phyloP scores from a whole-genome alignment of 2,888 invertebrate genomes.

The Brachycybe producta region DNA sequence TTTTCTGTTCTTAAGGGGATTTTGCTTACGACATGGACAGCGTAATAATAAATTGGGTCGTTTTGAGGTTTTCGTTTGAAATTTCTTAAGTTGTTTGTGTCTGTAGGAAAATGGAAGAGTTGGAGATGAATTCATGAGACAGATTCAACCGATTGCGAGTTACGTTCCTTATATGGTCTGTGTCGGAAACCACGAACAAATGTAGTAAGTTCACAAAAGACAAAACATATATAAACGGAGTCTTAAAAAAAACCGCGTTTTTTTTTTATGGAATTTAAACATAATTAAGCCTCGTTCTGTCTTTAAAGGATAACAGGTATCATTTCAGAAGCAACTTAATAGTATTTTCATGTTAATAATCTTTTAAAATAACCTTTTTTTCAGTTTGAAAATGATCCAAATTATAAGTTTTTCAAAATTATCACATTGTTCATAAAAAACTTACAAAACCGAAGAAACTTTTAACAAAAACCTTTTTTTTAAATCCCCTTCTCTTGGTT shows the following conservation, averaged over 20 bases:
- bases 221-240: too few relatives aligned
- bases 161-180: conserved; percentile 46
- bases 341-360: too few relatives aligned
- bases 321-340: not conserved
- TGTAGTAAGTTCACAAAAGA: conserved; percentile 57
- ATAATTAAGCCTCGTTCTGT: too few relatives aligned
- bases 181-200: conserved; percentile 81
- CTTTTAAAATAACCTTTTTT: too few relatives aligned
- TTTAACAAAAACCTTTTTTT: too few relatives aligned
- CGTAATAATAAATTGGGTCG: conserved; percentile 20
- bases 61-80: not conserved
- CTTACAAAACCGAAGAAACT: too few relatives aligned
- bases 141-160: conserved; percentile 37
- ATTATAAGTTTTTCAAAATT: too few relatives aligned
- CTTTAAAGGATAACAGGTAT: not conserved
- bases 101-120: conserved; percentile 31
- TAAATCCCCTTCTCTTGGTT: too few relatives aligned
- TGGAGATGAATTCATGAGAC: conserved; percentile 38
- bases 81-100: conserved; percentile 1
- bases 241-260: too few relatives aligned
- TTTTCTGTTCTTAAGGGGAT: conserved; percentile 27
- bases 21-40: conserved; percentile 34
- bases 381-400: too few relatives aligned
- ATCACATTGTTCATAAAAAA: too few relatives aligned
- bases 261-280: too few relatives aligned